phyloP scores from a whole-genome alignment of 2,797 vertebrate species.

The Macroramphosus scolopax region DNA sequence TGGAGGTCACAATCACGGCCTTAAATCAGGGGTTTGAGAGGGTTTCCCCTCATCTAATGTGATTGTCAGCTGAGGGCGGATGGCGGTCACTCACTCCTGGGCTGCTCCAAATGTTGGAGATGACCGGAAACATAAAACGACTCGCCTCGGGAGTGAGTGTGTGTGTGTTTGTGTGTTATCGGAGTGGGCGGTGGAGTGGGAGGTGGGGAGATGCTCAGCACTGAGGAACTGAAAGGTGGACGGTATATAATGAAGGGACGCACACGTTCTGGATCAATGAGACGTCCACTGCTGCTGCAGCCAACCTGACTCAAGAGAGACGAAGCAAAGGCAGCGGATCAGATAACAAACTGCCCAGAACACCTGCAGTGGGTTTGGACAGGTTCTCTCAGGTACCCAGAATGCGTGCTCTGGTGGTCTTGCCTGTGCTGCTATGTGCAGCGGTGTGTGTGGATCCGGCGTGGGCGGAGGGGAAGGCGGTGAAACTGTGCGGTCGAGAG shows the following conservation, averaged over 20 bases:
- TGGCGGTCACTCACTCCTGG: constrained; percentile 38
- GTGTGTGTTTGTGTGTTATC: constrained; percentile 19
- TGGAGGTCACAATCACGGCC: constrained; percentile 53
- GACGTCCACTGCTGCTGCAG: constrained; percentile 4
- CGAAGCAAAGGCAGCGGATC: neutral
- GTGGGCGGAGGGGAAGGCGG: constrained; percentile 61
- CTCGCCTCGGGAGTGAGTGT: constrained; percentile 25
- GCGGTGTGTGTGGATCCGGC: constrained; percentile 46
- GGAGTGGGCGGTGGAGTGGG: constrained; percentile 44
- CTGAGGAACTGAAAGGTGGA: constrained; percentile 32
- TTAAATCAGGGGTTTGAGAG: constrained; percentile 46
- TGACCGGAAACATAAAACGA: constrained; percentile 59
- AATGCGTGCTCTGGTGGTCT: constrained; percentile 62
- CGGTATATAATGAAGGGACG: constrained; percentile 58
- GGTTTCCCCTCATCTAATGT: constrained; percentile 58
- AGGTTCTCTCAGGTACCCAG: constrained; percentile 24
- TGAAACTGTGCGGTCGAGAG: constrained; percentile 81
- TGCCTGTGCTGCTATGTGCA: constrained; percentile 69
- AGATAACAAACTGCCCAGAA: constrained; percentile 1
- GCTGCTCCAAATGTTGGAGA: constrained; percentile 45
- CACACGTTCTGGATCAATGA: constrained; percentile 17
- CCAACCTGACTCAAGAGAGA: constrained; percentile 7
- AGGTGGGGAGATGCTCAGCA: constrained; percentile 30
- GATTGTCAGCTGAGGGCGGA: constrained; percentile 52
- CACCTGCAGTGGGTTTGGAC: constrained; percentile 6